Evolutionary conservation across 2,888 invertebrate genomes (phyloP).

Genomic region (Mamestra brassicae): DNA sequence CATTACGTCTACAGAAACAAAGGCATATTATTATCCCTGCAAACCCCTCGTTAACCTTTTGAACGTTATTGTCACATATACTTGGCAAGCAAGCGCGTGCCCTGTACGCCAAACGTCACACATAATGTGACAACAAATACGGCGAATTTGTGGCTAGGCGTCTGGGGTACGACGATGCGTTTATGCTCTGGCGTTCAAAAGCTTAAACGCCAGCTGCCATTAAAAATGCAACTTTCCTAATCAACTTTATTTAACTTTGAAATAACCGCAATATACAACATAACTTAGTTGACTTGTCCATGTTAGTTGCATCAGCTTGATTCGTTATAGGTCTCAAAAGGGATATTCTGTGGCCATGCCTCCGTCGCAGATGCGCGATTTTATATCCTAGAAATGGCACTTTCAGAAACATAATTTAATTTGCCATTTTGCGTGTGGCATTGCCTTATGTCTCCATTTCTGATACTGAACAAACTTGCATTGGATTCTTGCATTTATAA

Average conservation of each 20-base stretch:
- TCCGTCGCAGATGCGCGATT: background rate
- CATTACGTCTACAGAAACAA: slow-evolving; percentile 21
- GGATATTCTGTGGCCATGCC: slow-evolving; percentile 14
- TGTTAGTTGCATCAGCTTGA: slow-evolving; percentile 1
- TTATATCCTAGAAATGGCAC: background rate
- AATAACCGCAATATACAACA: background rate
- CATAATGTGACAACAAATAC: no score
- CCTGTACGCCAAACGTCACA: no score
- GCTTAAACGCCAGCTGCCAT: slow-evolving; percentile 8
- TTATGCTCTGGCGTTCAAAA: no score
- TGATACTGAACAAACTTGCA: background rate
- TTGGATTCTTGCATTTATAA: background rate
- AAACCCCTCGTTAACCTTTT: background rate
- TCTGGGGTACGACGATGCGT: no score
- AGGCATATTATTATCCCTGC: slow-evolving; percentile 15
- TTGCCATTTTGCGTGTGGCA: slow-evolving; percentile 1
- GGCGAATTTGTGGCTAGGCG: no score
- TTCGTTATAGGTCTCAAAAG: background rate
- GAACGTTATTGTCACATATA: no score
- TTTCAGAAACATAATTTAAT: background rate
- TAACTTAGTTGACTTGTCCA: background rate
- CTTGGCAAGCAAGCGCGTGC: no score
- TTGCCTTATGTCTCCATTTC: background rate
- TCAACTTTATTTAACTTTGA: slow-evolving; percentile 7
- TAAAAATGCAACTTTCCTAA: background rate